These are phyloP conservation scores for Chymomyza costata DNA, from an alignment of 1,140 invertebrate genomes.

Conservation along the genomic window DNA sequence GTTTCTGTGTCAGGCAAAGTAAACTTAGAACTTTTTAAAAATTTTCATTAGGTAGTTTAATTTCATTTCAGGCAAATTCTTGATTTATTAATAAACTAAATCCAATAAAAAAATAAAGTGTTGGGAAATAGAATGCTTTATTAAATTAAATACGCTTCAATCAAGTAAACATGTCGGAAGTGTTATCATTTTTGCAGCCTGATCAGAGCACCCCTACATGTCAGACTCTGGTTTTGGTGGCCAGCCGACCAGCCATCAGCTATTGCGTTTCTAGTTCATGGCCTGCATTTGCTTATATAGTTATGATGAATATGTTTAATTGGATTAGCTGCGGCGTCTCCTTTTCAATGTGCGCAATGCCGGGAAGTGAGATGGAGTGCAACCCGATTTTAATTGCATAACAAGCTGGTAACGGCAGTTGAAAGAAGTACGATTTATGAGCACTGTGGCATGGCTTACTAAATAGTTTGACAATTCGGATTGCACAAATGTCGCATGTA, in stretches of 20 bases:
- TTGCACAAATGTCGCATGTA: slow-evolving; percentile 26
- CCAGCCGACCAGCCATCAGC: too few species aligned
- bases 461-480: slow-evolving; percentile 37
- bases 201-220: background rate
- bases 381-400: slow-evolving; percentile 57
- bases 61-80: too few species aligned
- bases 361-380: slow-evolving; percentile 35
- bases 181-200: slow-evolving; percentile 36
- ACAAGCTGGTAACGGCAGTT: slow-evolving; percentile 25
- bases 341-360: slow-evolving; percentile 19
- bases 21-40: too few species aligned
- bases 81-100: too few species aligned
- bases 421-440: slow-evolving; percentile 22
- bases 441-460: slow-evolving; percentile 29
- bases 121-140: slow-evolving; percentile 12
- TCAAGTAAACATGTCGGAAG: slow-evolving; percentile 62
- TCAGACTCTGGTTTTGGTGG: slow-evolving; percentile 12
- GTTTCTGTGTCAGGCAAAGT: too few species aligned
- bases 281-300: slow-evolving; percentile 62
- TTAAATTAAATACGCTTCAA: slow-evolving; percentile 61
- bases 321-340: slow-evolving; percentile 52
- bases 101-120: too few species aligned
- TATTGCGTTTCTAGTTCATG: slow-evolving; percentile 54
- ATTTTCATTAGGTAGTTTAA: too few species aligned
- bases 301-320: slow-evolving; percentile 66